Base-by-base conservation (phyloP, 2,888 invertebrate genomes). In the Cabera pusaria region DNA sequence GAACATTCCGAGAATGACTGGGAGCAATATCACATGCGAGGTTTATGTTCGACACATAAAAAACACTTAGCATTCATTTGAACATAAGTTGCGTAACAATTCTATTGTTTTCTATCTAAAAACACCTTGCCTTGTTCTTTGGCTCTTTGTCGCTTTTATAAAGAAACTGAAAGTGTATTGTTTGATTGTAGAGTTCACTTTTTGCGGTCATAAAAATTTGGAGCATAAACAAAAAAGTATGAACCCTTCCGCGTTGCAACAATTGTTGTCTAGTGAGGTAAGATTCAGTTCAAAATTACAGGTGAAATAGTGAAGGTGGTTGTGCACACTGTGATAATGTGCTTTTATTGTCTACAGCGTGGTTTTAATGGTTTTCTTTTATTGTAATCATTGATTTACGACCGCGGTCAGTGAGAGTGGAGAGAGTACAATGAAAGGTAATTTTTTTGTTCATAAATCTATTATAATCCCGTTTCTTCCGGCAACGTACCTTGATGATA, bases 121-220 rank as follows among this genome's bases (percentile, higher is more conserved):
- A 87, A 83, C 84, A 86, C 86, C 86, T 86, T 70, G 70, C 69
- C 65, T 64, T 61, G 51, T 69, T 57, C 55, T 51, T 52, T 51
- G 42, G 42, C 41, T 39, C 57, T 51, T 67, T 84, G 36, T 36
- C 44, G 49, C 37, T 67, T 85, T 86, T 86, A 87, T 87, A 88
- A 82, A 84, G 88, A 88, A 88, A 88, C 70, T 82, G 88, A 88
- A 85, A 88, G 88, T 88, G 65, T 58, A 82, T 86, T 87, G 88
- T 86, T 59, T 43, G 46, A 62, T 59, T 69, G 64, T 55, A 68
- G 63, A 44, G 49, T 50, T 46, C 25, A 42, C 44, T 80, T 79
- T 81, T 81, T 80, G 79, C 69, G 64, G 72, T 62, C 72, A 74
- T 84, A 86, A 86, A 86, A 84, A 85, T 84, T 71, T 83, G 39